Evolutionary conservation across 2,797 vertebrate species (phyloP).

Genomic region (Cyclura pinguis): DNA sequence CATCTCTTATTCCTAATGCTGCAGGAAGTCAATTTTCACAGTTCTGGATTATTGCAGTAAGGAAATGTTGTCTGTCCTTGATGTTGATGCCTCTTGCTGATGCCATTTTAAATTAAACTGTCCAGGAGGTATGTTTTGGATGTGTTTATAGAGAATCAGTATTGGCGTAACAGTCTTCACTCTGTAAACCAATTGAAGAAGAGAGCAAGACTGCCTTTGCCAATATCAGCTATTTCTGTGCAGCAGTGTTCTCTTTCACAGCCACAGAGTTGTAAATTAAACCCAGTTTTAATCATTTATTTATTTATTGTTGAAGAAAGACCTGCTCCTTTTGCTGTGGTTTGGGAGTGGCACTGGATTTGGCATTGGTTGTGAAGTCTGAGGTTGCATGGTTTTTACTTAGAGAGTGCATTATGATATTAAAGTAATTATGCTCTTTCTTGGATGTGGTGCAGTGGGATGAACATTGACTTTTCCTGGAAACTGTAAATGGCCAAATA

Average conservation of each 20-base stretch:
- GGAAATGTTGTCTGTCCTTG: neutral
- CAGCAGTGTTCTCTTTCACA: neutral
- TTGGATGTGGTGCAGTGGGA: slow-evolving; percentile 12
- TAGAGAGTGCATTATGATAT: neutral
- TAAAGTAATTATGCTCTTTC: slow-evolving; percentile 14
- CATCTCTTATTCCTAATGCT: neutral
- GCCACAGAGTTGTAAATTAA: neutral
- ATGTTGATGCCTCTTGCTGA: neutral
- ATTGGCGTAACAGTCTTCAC: neutral
- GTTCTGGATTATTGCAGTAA: neutral
- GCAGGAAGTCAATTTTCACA: neutral
- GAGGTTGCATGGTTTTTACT: neutral
- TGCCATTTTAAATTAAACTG: neutral
- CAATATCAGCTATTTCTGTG: neutral
- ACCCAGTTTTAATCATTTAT: neutral
- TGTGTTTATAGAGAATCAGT: neutral
- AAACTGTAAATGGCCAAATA: slow-evolving; percentile 12
- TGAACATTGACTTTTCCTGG: neutral
- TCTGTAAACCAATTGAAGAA: neutral
- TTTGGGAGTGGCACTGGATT: neutral
- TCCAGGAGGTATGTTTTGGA: neutral
- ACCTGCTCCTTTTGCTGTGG: neutral
- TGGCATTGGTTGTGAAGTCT: neutral
- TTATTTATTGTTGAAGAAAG: slow-evolving; percentile 3
- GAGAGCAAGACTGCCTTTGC: neutral